Evolutionary conservation across 2,797 vertebrate species (phyloP).

Genomic region (Nannoperca australis): DNA sequence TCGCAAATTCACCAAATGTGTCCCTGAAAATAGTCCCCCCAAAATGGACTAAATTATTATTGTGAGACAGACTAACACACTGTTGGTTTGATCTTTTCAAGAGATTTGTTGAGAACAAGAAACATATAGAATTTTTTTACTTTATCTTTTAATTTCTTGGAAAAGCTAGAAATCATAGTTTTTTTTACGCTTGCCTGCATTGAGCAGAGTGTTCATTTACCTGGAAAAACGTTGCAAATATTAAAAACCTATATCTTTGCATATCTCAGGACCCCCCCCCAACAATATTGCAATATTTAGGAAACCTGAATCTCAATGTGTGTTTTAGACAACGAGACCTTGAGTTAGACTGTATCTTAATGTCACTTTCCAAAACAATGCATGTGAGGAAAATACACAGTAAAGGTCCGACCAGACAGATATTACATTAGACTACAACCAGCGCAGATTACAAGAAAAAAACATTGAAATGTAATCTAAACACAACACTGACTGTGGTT

Average conservation of each 20-base stretch:
- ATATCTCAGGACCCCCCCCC: no score
- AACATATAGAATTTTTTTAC: background rate
- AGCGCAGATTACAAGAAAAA: background rate
- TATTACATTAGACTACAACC: background rate
- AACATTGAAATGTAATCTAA: background rate
- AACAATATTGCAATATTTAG: background rate
- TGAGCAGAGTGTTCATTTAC: constrained; percentile 1
- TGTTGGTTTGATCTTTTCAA: constrained; percentile 6
- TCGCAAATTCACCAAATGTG: background rate
- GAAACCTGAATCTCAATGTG: background rate
- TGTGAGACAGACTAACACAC: background rate
- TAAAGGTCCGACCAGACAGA: background rate
- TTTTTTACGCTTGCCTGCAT: background rate
- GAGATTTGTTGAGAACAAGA: background rate
- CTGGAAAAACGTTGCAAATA: background rate
- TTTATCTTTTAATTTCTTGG: constrained; percentile 6
- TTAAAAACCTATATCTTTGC: background rate
- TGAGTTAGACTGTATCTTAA: background rate
- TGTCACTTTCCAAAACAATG: background rate
- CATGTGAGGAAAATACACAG: background rate
- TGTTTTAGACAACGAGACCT: background rate
- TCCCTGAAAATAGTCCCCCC: background rate
- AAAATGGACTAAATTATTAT: background rate
- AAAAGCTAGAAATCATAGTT: constrained; percentile 8
- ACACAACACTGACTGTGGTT: background rate